Evolutionary conservation across 2,888 invertebrate species (phyloP).

Genomic region (Toxonevra muliebris): DNA sequence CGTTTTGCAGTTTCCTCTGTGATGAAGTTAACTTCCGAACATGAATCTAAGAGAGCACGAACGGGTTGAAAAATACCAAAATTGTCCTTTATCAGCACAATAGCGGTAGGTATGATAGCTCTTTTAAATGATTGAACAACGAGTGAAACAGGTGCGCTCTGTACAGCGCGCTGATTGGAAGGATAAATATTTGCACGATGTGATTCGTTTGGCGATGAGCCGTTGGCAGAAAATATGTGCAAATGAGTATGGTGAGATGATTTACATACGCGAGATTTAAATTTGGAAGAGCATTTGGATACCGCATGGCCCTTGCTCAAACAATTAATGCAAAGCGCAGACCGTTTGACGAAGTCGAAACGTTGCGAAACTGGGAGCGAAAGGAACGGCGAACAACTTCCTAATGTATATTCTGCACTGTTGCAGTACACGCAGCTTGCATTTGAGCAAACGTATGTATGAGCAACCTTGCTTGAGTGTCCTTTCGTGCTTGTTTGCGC

Average conservation of each 20-base stretch:
- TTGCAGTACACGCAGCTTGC: conserved; percentile 5
- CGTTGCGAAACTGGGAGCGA: not conserved
- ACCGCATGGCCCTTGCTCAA: conserved; percentile 10
- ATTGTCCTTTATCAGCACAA: conserved; percentile 20
- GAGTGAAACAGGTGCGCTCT: not conserved
- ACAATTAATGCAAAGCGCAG: conserved; percentile 6
- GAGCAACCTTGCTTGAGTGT: not conserved
- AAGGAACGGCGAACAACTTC: conserved; percentile 1
- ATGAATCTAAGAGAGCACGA: conserved; percentile 26
- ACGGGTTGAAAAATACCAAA: conserved; percentile 25
- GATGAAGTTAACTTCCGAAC: too few relatives aligned
- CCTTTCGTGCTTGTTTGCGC: not conserved
- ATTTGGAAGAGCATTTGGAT: conserved; percentile 13
- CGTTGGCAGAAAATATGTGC: not conserved
- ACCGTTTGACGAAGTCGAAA: conserved; percentile 12
- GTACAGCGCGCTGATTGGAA: not conserved
- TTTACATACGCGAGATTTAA: not conserved
- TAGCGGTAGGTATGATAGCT: too few relatives aligned
- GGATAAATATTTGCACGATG: too few relatives aligned
- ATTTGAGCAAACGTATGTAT: conserved; percentile 2
- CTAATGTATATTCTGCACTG: not conserved
- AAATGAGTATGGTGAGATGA: conserved; percentile 1
- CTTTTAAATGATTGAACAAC: not conserved
- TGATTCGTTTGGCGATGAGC: not conserved
- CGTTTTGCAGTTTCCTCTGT: conserved; percentile 32